Conservation (phyloP, 1,140 invertebrate species). For the Orchesella cincta region DNA sequence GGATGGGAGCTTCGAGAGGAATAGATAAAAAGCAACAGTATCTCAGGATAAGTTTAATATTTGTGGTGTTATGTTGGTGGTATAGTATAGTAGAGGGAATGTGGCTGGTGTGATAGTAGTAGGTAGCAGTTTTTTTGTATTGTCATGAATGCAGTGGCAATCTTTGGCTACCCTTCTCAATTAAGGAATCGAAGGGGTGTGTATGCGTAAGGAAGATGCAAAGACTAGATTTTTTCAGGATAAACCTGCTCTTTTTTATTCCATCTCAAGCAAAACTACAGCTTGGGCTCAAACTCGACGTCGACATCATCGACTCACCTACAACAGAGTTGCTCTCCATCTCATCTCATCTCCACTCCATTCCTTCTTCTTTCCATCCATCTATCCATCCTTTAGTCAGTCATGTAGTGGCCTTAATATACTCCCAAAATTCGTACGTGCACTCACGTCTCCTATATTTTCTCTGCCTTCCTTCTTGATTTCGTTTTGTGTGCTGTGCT, state of each 20-base stretch:
- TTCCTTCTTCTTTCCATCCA: background rate
- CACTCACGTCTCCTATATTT: constrained; percentile 1
- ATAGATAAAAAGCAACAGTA: constrained; percentile 18
- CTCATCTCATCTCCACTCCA: background rate
- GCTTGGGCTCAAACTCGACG: background rate
- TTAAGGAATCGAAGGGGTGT: constrained; percentile 20
- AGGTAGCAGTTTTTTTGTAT: constrained; percentile 9
- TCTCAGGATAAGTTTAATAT: background rate
- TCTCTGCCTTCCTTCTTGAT: background rate
- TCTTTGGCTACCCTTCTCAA: constrained; percentile 7
- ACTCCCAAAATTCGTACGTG: constrained; percentile 1
- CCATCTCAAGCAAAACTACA: background rate
- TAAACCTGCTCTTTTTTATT: constrained; percentile 12
- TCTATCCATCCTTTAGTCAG: background rate
- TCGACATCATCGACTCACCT: background rate
- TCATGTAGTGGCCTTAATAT: constrained; percentile 1
- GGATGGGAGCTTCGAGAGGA: background rate
- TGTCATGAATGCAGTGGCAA: constrained; percentile 13
- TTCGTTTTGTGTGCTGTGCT: background rate
- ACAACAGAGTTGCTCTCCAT: background rate
- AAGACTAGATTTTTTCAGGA: background rate
- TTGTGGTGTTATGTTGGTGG: too few species aligned
- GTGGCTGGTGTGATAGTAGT: background rate
- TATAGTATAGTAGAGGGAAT: too few species aligned
- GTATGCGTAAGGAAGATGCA: constrained; percentile 16